Base-by-base conservation (phyloP, 2,113 vertebrate species). In the Phaethon lepturus region DNA sequence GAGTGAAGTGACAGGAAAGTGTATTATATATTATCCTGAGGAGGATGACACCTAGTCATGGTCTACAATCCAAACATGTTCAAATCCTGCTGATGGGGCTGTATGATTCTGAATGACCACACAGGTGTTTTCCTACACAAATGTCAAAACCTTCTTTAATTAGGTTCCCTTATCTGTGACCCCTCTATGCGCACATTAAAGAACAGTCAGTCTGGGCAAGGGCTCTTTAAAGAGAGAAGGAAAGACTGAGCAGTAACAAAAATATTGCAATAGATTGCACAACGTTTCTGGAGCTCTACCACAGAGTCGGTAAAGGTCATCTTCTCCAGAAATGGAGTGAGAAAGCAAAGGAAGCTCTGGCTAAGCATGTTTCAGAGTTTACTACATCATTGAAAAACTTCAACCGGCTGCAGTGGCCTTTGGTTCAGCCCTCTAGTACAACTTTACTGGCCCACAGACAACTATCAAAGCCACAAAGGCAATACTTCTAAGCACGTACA, bases 11-110 rank as follows among this genome's bases (percentile, higher is more conserved):
- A 81, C 94, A 93, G 44, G 42, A 17, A 95, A 94, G 89, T 55
- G 23, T 58, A 95, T 84, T 97, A 94, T 95, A 88, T 92, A 92
- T 93, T 95, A 94, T 13, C 42, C 67, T 80, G 67, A 93, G 79
- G 69, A 91, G 66, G 62, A 26, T 72, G 93, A 91, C 77, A 91
- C 69, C 69, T 86, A 90, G 77, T 75, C 69, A 82, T 28, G 35
- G 69, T 68, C 77, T 88, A 82, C 0, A 0, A 72, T 68, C 35
- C 60, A 82, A 74, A 82, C 1, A 1, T 8, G 12, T 33, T 69
- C 69, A 29, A 8, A 29, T 64, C 81, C 87, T 64, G 44, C 18
- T 79, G 58, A 90, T 23, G 28, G 29, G 38, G 58, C n/a, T 47
- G 28, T 26, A 76, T 6, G 29, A 79, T 50, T 85, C 40, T 31